Base-by-base conservation (phyloP, 2,113 vertebrate genomes). In the Etia nguti region DNA sequence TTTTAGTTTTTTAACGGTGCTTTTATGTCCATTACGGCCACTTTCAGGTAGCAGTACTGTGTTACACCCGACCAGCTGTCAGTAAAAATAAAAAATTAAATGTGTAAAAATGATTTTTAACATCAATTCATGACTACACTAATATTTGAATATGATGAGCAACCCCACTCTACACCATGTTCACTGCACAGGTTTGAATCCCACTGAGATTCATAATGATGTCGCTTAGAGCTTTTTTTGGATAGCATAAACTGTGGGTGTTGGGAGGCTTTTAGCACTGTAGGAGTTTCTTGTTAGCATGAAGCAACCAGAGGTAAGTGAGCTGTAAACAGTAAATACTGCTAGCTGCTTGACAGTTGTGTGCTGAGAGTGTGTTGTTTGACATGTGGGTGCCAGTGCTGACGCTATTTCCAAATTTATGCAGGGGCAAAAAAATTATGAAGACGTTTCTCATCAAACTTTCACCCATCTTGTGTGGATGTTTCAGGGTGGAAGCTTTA, bases 61-160 rank as follows among this genome's bases (percentile, higher is more conserved):
- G 16, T 10, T 43, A 6, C 12, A 70, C 38, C n/a, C 36, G 15
- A 70, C 3, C 38, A 70, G 65, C n/a, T 16, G n/a, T 43, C 65
- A 43, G 36, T 16, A 2, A 60, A 60, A 31, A 60, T 10, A 31
- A 0, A 31, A 16, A 59, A 16, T 26, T 2, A 1, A 29, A 15
- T 59, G 7, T 29, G 31, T 29, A 18, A 31, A 16, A 68, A 41
- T 1, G 34, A 41, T 68, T 70, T 70, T 68, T 13, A 68, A 22
- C 34, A 68, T 41, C 20, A n/a, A n/a, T 38, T 65, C 0, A 15
- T 8, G 3, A 68, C 0, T n/a, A 41, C 22, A 1, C 20, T 38
- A 13, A 38, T 8, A 2, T 65, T 38, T 65, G 60, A 65, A 38
- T 15, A 68, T 68, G 20, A 9, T 12, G 7, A 59, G 56, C 56